A percentile compares a stretch with the other conserved stretches of the same genome.
These are phyloP conservation scores for Castor canadensis DNA, from an alignment of 2,113 vertebrate species.

Conservation along the genomic window DNA sequence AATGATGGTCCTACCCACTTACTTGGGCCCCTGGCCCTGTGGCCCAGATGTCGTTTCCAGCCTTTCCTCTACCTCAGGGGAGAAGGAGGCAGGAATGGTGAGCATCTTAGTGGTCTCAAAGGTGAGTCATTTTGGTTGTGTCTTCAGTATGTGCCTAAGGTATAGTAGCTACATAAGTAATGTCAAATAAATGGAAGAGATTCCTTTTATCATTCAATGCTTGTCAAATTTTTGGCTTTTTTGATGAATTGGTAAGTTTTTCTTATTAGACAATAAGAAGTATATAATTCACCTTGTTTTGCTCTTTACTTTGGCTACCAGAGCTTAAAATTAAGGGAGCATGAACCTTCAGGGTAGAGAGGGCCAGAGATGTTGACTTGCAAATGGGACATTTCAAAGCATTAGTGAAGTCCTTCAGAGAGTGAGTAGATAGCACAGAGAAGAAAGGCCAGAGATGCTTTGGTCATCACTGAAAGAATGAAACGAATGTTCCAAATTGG, in stretches of 20 bases:
- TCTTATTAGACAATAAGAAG: not conserved
- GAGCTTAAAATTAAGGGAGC: not conserved
- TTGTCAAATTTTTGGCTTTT: not conserved
- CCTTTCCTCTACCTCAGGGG: not conserved
- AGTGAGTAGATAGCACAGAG: not conserved
- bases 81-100: not conserved
- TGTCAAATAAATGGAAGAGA: not conserved
- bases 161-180: not conserved
- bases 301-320: not conserved
- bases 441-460: not conserved
- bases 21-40: not conserved
- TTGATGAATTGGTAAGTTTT: not conserved
- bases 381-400: not conserved
- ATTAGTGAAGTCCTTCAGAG: not conserved
- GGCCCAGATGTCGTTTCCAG: not conserved
- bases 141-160: not conserved
- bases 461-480: not conserved
- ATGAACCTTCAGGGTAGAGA: not conserved
- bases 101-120: not conserved
- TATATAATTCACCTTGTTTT: not conserved
- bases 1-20: not conserved
- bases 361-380: not conserved
- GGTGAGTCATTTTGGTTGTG: not conserved
- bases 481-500: not conserved
- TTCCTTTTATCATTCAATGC: not conserved